phyloP scores from a whole-genome alignment of 2,797 vertebrate species.

The Phrynocephalus forsythii region DNA sequence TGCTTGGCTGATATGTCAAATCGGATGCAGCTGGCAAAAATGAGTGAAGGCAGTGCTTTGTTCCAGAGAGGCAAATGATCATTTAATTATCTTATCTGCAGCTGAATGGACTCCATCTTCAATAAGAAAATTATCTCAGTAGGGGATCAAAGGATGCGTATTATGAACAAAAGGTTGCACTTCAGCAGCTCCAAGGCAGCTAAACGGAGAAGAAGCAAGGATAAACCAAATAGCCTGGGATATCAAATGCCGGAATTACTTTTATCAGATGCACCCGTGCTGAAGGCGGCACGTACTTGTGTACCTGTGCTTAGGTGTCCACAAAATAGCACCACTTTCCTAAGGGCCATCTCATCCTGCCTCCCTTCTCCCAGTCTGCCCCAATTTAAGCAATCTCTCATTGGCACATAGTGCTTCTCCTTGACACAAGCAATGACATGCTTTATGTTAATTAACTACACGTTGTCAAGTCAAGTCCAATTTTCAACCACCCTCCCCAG shows the following conservation, averaged over 20 bases:
- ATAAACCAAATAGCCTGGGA: constrained; percentile 20
- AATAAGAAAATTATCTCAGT: constrained; percentile 71
- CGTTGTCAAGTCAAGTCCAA: too few relatives aligned
- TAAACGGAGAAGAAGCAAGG: constrained; percentile 67
- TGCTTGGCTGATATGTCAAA: constrained; percentile 53
- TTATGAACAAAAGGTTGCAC: constrained; percentile 64
- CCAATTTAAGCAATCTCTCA: background rate
- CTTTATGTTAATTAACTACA: too few relatives aligned
- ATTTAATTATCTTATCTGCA: constrained; percentile 69
- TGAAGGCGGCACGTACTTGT: background rate
- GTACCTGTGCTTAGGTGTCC: background rate
- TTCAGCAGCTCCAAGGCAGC: constrained; percentile 65
- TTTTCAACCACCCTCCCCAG: too few relatives aligned
- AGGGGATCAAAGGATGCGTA: constrained; percentile 63
- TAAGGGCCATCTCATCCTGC: background rate
- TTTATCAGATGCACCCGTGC: constrained; percentile 37
- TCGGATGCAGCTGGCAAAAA: constrained; percentile 60
- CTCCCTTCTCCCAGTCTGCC: background rate
- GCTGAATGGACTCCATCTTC: constrained; percentile 67
- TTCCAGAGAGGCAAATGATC: constrained; percentile 61
- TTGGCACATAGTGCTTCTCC: background rate
- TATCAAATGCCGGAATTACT: constrained; percentile 43
- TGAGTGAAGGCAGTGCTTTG: constrained; percentile 41
- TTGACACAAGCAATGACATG: background rate
- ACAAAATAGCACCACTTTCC: background rate